Percentiles rank a stretch among this genome's conserved stretches.
Evolutionary conservation across 2,113 vertebrate species (phyloP).

Genomic region (Syrmaticus mikado): DNA sequence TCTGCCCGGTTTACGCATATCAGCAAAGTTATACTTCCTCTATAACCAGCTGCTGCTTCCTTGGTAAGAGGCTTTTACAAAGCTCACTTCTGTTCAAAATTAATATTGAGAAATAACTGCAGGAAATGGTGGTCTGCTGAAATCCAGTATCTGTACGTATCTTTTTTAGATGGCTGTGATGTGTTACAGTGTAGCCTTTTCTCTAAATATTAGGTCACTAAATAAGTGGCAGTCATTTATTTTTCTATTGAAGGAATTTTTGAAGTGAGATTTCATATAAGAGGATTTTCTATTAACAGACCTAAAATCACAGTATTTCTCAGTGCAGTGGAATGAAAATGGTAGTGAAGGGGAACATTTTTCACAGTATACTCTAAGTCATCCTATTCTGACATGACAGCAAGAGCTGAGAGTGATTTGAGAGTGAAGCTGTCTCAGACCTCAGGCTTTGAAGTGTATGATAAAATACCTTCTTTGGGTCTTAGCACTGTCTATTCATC

Average conservation of each 20-base stretch:
- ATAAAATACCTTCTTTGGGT: not conserved
- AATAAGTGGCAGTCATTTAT: not conserved
- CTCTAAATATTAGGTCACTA: not conserved
- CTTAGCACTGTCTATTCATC: not conserved
- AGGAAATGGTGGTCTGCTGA: not conserved
- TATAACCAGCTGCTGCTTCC: not conserved
- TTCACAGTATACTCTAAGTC: not conserved
- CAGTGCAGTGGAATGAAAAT: slow-evolving; percentile 30
- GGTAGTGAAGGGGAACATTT: not conserved
- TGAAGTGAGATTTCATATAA: not conserved
- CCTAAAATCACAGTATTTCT: not conserved
- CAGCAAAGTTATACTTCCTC: not conserved
- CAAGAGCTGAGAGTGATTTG: not conserved
- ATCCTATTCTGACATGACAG: not conserved
- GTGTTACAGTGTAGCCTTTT: not conserved
- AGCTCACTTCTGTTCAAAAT: not conserved
- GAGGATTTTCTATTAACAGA: slow-evolving; percentile 5
- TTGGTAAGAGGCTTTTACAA: not conserved
- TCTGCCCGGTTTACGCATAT: not conserved
- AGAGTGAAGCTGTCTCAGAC: not conserved
- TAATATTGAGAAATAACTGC: not conserved
- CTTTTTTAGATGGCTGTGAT: not conserved
- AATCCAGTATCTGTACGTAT: not conserved
- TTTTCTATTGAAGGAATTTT: slow-evolving; percentile 4
- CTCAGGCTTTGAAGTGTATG: not conserved